Evolutionary conservation across 2,888 invertebrate genomes (phyloP).

Genomic region (Tetragnatha montana): DNA sequence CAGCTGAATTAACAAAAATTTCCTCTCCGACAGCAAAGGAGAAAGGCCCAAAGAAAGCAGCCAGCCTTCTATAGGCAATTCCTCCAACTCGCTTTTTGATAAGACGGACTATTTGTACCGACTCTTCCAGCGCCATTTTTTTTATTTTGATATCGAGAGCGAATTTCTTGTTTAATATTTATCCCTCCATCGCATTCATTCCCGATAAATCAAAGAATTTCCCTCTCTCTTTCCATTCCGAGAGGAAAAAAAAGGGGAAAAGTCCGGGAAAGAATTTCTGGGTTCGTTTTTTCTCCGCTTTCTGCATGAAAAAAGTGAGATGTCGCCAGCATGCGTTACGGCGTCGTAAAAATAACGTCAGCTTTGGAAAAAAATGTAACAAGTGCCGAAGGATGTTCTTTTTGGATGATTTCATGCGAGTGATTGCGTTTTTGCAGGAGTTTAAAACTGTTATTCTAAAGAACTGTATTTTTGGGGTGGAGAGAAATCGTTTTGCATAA

Average conservation of each 20-base stretch:
- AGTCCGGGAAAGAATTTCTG: constrained; percentile 34
- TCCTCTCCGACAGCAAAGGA: not conserved
- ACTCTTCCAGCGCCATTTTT: not conserved
- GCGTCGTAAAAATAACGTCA: constrained; percentile 8
- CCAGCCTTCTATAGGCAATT: constrained; percentile 6
- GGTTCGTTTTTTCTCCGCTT: constrained; percentile 3
- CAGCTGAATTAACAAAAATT: constrained; percentile 24
- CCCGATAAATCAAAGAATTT: constrained; percentile 45
- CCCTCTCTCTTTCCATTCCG: not conserved
- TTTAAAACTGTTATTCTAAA: too few species aligned
- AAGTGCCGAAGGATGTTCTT: not conserved
- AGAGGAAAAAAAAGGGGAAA: constrained; percentile 32
- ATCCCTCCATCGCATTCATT: constrained; percentile 39
- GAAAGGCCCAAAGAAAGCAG: constrained; percentile 12
- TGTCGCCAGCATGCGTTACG: not conserved
- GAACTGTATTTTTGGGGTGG: too few species aligned
- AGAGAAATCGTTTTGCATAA: too few species aligned
- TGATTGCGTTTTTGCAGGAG: too few species aligned
- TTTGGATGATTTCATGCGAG: not conserved
- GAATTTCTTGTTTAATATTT: not conserved
- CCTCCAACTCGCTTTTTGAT: constrained; percentile 8
- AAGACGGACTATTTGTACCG: constrained; percentile 27
- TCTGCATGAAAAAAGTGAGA: constrained; percentile 2
- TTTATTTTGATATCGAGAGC: not conserved
- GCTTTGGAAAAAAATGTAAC: not conserved